Conservation (phyloP, 2,113 vertebrate species). For the Dendropsophus ebraccatus region DNA sequence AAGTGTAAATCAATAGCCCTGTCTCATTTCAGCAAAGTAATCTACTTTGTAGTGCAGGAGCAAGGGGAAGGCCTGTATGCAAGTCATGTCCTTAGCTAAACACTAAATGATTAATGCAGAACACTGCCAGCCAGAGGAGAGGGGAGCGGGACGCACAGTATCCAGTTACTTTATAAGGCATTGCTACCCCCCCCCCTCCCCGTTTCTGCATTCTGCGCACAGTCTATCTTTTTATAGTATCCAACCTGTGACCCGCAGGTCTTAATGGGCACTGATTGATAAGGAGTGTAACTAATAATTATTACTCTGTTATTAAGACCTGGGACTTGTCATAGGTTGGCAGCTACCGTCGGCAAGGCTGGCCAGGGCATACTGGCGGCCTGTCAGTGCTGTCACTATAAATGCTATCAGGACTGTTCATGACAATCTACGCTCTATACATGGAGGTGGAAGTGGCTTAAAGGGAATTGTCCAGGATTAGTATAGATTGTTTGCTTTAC, state of each 20-base stretch:
- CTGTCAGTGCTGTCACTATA: background rate
- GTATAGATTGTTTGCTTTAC: background rate
- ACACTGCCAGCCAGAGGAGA: background rate
- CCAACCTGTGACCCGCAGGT: background rate
- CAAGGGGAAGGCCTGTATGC: slow-evolving; percentile 20
- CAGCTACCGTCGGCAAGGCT: background rate
- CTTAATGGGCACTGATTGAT: background rate
- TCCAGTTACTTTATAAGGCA: slow-evolving; percentile 12
- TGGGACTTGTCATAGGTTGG: background rate
- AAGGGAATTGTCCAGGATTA: background rate
- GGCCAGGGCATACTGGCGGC: background rate
- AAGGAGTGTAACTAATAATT: slow-evolving; percentile 18
- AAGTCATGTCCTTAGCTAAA: slow-evolving; percentile 38
- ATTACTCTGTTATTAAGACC: slow-evolving; percentile 3
- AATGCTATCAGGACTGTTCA: background rate
- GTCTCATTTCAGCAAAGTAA: accelerated
- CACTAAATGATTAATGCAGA: slow-evolving; percentile 62
- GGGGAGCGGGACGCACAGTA: background rate
- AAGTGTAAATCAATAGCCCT: slow-evolving; percentile 35
- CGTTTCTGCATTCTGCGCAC: background rate
- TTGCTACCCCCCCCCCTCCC: background rate
- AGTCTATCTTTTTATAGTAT: slow-evolving; percentile 34
- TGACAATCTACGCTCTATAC: background rate
- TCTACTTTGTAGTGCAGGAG: slow-evolving; percentile 40
- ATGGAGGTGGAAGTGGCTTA: background rate